phyloP scores from a whole-genome alignment of 2,888 invertebrate genomes.

The Strigamia transsilvanica region DNA sequence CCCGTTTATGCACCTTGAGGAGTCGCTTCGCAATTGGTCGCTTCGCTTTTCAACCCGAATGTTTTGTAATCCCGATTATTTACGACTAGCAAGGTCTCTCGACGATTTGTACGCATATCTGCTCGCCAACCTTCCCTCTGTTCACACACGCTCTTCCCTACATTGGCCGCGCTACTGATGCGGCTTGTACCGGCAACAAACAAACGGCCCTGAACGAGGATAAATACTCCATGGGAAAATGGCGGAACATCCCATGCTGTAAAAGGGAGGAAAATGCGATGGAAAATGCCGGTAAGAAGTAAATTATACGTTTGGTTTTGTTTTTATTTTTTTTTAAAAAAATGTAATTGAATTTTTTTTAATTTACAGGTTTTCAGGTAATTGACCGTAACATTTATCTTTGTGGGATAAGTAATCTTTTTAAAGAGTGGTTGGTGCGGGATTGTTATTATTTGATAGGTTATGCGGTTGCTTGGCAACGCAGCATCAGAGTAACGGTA shows the following conservation, averaged over 20 bases:
- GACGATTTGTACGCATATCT: background rate
- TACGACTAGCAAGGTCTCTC: background rate
- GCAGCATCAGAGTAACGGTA: background rate
- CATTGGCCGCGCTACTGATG: constrained; percentile 18
- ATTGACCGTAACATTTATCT: background rate
- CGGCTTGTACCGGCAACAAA: constrained; percentile 18
- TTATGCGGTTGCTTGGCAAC: constrained; percentile 4
- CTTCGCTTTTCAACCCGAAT: background rate
- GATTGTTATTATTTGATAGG: background rate
- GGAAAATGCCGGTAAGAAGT: background rate
- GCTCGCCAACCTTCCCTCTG: constrained; percentile 1
- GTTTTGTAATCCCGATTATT: background rate
- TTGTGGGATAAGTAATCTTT: background rate
- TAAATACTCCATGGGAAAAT: constrained; percentile 1
- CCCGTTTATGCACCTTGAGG: background rate
- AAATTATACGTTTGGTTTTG: background rate
- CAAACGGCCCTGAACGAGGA: constrained; percentile 35
- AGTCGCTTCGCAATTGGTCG: background rate
- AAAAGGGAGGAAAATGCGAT: background rate
- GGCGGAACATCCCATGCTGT: constrained; percentile 14
- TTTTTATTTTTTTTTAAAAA: background rate
- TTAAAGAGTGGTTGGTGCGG: background rate
- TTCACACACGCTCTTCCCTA: background rate
- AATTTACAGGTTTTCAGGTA: background rate
- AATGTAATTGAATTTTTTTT: background rate